A percentile compares a stretch with the other conserved stretches of the same genome.
Conservation (phyloP, 2,113 vertebrate species). For the Laterallus jamaicensis region DNA sequence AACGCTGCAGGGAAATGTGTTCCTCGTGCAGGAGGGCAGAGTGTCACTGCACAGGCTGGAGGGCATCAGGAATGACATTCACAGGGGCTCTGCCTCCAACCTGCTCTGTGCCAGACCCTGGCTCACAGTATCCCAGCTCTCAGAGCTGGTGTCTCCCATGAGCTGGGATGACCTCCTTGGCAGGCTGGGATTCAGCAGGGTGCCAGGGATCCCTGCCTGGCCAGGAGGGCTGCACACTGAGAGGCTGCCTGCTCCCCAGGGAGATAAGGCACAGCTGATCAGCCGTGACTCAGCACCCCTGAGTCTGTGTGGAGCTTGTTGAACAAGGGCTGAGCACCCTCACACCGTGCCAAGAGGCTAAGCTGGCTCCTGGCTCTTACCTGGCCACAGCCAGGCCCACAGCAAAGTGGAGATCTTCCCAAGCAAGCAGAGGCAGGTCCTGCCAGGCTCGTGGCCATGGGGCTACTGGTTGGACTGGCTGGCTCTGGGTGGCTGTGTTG, state of each 20-base stretch:
- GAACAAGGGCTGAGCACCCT: background rate
- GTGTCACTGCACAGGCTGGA: fast-evolving
- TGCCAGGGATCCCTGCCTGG: background rate
- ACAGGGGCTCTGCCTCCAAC: fast-evolving
- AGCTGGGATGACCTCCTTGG: background rate
- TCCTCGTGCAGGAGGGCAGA: background rate
- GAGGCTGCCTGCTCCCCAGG: background rate
- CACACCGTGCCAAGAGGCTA: background rate
- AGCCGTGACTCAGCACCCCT: background rate
- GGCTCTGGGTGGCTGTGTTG: background rate
- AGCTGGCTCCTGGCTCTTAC: background rate
- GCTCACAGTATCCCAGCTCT: fast-evolving
- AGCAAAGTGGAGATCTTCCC: background rate
- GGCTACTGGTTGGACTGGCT: background rate
- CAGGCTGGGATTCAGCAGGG: background rate
- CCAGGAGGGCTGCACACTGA: background rate
- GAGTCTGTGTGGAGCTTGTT: fast-evolving
- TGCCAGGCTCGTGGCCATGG: background rate
- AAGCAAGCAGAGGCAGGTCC: background rate
- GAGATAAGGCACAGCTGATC: background rate
- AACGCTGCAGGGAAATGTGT: background rate
- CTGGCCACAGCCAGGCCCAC: background rate
- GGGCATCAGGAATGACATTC: background rate
- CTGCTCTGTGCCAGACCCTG: background rate
- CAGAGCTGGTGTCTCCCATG: background rate